Base-by-base conservation (phyloP, 2,888 invertebrate species). In the Caenorhabditis doughertyi region DNA sequence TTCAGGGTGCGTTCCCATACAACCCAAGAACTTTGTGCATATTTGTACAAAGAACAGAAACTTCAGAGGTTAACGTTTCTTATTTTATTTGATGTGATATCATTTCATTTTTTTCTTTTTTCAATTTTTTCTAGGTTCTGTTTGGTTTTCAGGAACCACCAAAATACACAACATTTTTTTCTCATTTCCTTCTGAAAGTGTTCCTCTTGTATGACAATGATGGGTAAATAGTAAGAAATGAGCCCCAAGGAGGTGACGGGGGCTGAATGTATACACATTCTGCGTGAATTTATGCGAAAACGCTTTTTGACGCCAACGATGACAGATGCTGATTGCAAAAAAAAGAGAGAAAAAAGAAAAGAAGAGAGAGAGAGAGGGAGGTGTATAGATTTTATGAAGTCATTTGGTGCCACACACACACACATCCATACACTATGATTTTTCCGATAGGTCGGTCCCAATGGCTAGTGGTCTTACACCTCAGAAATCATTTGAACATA, bases 301-400 rank as follows among this genome's bases (percentile, higher is more conserved):
- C 67, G 76, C 67, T 76, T 68, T 74, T 58, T 67, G 67, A 76
- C 76, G 76, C 77, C 77, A 68, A 60, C 68, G 62, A 77, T 77
- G 77, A 77, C 77, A 77, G 77, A 77, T 77, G 77, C 68, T 77
- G 77, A 77, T 77, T 68, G 65, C 56, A 51, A 56, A 44, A 35
- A 60, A 76, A 16, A 65, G 49, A 67, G 47, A 44, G 55, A 9
- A 21, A 32, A 53, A 49, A 49, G 44, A 51, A 58, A 39, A 65
- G 47, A 67, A 55, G 55, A 53, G 21, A 42, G 55, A 55, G 32
- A 49, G 56, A n/a, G 9, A 64, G 65, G 35, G 74, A 74, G 77
- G 77, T 77, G 77, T 77, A 77, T 77, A 77, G 77, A 77, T 77
- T 77, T 77, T 77, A 77, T 77, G 77, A 77, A 77, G 77, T 60